Percentiles rank a stretch among this genome's conserved stretches.
Conservation (phyloP, 2,888 invertebrate genomes). For the Schizaphis graminum region DNA sequence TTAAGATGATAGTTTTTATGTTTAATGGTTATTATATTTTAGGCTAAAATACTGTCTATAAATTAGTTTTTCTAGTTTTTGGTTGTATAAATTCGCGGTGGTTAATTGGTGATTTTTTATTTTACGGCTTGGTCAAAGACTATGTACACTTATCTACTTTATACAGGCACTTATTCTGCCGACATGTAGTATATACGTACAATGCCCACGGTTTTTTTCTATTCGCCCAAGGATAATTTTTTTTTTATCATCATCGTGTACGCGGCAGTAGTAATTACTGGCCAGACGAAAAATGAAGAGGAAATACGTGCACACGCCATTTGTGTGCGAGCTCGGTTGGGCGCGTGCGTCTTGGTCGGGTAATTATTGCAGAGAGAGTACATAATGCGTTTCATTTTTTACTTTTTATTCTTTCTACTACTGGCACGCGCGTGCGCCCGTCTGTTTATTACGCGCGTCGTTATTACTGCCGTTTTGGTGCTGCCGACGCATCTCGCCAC, state of each 20-base stretch:
- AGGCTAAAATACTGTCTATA: not conserved
- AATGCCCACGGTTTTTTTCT: not conserved
- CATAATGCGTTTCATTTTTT: constrained; percentile 26
- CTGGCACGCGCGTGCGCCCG: not conserved
- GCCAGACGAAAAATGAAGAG: not conserved
- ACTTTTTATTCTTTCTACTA: not conserved
- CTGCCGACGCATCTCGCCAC: not conserved
- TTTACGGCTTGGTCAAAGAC: not conserved
- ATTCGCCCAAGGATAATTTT: not conserved
- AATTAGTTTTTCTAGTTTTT: not conserved
- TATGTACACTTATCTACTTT: not conserved
- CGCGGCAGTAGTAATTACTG: constrained; percentile 26
- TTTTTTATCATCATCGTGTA: not conserved
- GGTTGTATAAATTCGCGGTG: not conserved
- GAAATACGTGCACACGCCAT: constrained; percentile 15
- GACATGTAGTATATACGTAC: not conserved
- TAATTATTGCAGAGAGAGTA: constrained; percentile 17
- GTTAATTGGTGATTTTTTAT: not conserved
- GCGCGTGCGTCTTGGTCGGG: not conserved
- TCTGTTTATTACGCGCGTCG: constrained; percentile 46
- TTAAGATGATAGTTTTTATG: too few relatives aligned
- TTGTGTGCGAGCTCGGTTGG: not conserved
- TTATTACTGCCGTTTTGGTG: constrained; percentile 47
- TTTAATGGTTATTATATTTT: too few relatives aligned
- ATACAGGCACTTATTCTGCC: not conserved